Base-by-base conservation (phyloP, 2,888 invertebrate species). In the Meandrusa payeni region DNA sequence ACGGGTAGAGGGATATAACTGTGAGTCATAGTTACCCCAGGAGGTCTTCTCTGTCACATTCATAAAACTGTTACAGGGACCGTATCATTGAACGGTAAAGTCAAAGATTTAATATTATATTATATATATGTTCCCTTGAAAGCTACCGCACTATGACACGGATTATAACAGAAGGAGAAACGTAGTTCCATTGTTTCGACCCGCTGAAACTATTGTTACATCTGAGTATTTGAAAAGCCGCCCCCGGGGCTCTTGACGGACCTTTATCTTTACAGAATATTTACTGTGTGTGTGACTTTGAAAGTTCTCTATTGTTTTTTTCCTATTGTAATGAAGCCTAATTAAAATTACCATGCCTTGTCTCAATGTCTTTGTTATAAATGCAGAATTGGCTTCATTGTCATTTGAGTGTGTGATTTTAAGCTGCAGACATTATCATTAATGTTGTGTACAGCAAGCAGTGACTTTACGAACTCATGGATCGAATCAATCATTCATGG, bases 141-240 rank as follows among this genome's bases (percentile, higher is more conserved):
- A 7, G 11, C 7, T 11, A 17, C 5, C 10, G 9, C 19, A 2
- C 2, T 6, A n/a, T 9, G 9, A 23, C 23, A 23, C 17, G 26
- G 17, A 40, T 13, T 33, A 2, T 13, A 24, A 34, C 34, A 32
- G 32, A 40, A 7, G 17, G 9, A 3, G 2, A 24, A 31, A 40
- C 17, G 4, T 9, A 19, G 9, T 0, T 2, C n/a, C 9, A 17
- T 33, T 41, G 10, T 36, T 29, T 7, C 9, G 3, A 10, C 2
- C 15, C 11, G 27, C 28, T 24, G 5, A 9, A 26, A 24, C 15
- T 23, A 24, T 41, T 32, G 19, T 41, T 24, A 7, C 13, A 17
- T 37, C 6, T 13, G 13, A 11, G 2, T 24, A 5, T 31, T 31
- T 23, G 11, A 2, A 4, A 10, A 22, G 6, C 15, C 19, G 4